These are phyloP conservation scores for Deilephila elpenor DNA, from an alignment of 2,888 invertebrate genomes.

Conservation along the genomic window DNA sequence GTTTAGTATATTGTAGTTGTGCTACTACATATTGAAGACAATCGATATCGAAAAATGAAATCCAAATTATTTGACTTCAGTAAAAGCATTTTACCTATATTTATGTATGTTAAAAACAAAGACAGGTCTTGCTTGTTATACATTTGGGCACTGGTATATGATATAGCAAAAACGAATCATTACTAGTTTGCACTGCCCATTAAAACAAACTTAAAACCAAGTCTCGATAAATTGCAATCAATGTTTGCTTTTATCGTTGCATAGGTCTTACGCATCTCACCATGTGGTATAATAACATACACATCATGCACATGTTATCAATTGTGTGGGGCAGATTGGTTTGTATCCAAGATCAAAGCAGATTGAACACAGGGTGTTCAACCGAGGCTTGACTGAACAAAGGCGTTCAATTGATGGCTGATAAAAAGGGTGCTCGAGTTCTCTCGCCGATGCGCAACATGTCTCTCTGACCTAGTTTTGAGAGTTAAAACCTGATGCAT, in stretches of 20 bases:
- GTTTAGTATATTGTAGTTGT: not conserved
- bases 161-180: not conserved
- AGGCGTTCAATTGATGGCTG: constrained; percentile 62
- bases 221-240: not conserved
- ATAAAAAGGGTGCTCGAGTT: constrained; percentile 52
- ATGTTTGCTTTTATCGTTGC: constrained; percentile 6
- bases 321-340: constrained; percentile 18
- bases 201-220: not conserved
- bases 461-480: constrained; percentile 62
- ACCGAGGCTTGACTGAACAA: constrained; percentile 56
- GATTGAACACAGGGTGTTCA: constrained; percentile 52
- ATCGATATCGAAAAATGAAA: too few relatives aligned
- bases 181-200: not conserved
- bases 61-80: too few relatives aligned
- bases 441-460: constrained; percentile 55
- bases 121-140: too few relatives aligned
- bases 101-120: too few relatives aligned
- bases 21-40: too few relatives aligned
- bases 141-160: too few relatives aligned
- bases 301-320: not conserved
- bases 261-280: not conserved
- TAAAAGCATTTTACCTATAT: too few relatives aligned
- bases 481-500: constrained; percentile 21
- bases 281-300: not conserved
- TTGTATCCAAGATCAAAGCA: constrained; percentile 52